These are phyloP conservation scores for Tetragonula clypearis DNA, from an alignment of 1,140 invertebrate species.

Conservation along the genomic window DNA sequence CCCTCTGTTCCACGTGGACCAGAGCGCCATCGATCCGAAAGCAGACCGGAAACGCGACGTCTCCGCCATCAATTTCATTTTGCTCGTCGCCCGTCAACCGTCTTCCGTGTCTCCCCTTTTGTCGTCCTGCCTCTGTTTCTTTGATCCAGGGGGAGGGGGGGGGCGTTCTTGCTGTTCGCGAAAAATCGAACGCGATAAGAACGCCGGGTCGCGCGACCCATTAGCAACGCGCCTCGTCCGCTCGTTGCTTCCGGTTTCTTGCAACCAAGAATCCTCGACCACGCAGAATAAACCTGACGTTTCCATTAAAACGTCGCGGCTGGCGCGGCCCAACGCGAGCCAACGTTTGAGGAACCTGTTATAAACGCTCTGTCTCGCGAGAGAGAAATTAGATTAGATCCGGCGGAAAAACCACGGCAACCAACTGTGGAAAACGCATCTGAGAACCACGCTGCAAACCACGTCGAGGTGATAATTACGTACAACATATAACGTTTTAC, in stretches of 20 bases:
- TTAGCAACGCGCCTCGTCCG: conserved; percentile 10
- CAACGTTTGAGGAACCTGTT: conserved; percentile 19
- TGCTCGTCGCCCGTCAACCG: not conserved
- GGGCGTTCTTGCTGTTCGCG: conserved; percentile 20
- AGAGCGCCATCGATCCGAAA: not conserved
- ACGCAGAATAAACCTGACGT: conserved; percentile 41
- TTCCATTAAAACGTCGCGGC: conserved; percentile 42
- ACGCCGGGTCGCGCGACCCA: conserved; percentile 9
- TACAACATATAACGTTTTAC: not conserved
- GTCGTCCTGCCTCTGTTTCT: not conserved
- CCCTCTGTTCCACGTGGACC: not conserved
- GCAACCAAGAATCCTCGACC: conserved; percentile 5
- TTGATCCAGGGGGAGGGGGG: not conserved
- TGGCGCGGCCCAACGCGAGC: not conserved
- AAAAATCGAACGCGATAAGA: conserved; percentile 34
- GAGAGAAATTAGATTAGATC: conserved; percentile 4
- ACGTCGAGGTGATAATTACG: not conserved
- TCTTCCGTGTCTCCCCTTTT: not conserved
- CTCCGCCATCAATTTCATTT: conserved; percentile 41
- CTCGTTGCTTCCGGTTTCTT: not conserved
- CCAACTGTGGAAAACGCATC: not conserved
- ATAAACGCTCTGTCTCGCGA: conserved; percentile 1
- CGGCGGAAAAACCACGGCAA: not conserved
- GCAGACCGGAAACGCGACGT: conserved; percentile 30
- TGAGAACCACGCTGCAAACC: not conserved